phyloP scores from a whole-genome alignment of 1,140 invertebrate genomes.

The Musca domestica region DNA sequence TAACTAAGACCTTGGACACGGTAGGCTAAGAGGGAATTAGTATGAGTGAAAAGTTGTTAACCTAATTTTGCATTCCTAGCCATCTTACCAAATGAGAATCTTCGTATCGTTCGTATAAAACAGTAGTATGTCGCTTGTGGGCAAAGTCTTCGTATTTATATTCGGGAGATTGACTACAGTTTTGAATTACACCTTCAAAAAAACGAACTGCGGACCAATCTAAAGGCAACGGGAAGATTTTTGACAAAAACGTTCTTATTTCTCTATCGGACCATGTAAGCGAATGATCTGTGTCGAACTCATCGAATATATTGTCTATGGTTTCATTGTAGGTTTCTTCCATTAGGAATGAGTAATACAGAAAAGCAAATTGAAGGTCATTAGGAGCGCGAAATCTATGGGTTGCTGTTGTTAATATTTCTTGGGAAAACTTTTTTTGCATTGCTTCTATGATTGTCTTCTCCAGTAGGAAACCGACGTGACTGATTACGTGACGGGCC shows the following conservation, averaged over 20 bases:
- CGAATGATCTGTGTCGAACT: constrained; percentile 72
- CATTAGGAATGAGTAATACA: constrained; percentile 78
- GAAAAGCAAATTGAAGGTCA: constrained; percentile 82
- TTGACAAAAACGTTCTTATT: constrained; percentile 70
- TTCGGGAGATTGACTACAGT: constrained; percentile 60
- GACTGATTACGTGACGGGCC: constrained; percentile 71
- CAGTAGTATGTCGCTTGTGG: constrained; percentile 46
- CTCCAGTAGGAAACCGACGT: constrained; percentile 78
- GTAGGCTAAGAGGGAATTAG: constrained; percentile 45
- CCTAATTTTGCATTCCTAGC: too few species aligned
- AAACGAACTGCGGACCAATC: constrained; percentile 66
- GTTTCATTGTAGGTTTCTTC: constrained; percentile 61
- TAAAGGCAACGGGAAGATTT: constrained; percentile 69
- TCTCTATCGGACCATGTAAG: constrained; percentile 80
- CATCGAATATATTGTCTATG: constrained; percentile 68
- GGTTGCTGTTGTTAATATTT: constrained; percentile 68
- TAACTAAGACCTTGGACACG: constrained; percentile 39
- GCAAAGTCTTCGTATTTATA: too few species aligned
- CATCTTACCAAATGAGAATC: constrained; percentile 70
- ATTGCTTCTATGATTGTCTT: constrained; percentile 65
- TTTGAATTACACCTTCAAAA: constrained; percentile 68
- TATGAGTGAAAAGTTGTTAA: neutral
- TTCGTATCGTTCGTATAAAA: constrained; percentile 69
- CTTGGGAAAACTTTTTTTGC: constrained; percentile 63
- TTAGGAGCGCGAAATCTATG: constrained; percentile 66